A percentile compares a stretch with the other conserved stretches of the same genome.
Conservation (phyloP, 1,140 invertebrate species). For the Papilio polyxenes region DNA sequence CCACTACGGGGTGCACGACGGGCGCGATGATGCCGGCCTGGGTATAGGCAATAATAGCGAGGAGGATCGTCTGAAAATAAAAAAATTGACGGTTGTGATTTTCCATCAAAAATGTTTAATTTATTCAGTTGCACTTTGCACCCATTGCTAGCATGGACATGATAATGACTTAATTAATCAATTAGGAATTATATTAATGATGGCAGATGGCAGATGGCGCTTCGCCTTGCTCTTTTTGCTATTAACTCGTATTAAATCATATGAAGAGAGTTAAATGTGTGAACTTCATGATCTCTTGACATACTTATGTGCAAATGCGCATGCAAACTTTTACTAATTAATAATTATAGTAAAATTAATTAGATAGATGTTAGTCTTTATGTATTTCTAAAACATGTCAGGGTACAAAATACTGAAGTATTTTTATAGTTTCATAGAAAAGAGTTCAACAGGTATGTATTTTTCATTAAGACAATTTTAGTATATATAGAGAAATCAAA, state of each 20-base stretch:
- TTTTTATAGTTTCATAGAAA: no score
- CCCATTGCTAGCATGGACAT: neutral
- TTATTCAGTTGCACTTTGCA: neutral
- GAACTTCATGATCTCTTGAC: neutral
- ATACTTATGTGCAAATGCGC: neutral
- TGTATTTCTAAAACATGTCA: neutral
- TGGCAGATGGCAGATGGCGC: neutral
- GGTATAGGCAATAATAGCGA: constrained; percentile 62
- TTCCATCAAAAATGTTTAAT: neutral
- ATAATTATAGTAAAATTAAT: no score
- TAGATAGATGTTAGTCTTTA: neutral
- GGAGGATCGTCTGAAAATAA: constrained; percentile 61
- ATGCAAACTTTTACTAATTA: no score
- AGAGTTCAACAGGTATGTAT: no score
- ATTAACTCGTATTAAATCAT: neutral
- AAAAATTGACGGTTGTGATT: neutral
- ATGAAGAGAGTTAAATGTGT: neutral
- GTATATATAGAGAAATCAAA: no score
- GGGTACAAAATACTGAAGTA: no score
- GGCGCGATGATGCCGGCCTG: constrained; percentile 67
- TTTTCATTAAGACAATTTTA: no score
- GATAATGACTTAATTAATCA: neutral
- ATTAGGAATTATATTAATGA: constrained; percentile 8
- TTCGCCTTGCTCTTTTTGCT: neutral
- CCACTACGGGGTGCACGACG: constrained; percentile 61